phyloP scores from a whole-genome alignment of 2,113 vertebrate species.

The Archocentrus centrarchus region DNA sequence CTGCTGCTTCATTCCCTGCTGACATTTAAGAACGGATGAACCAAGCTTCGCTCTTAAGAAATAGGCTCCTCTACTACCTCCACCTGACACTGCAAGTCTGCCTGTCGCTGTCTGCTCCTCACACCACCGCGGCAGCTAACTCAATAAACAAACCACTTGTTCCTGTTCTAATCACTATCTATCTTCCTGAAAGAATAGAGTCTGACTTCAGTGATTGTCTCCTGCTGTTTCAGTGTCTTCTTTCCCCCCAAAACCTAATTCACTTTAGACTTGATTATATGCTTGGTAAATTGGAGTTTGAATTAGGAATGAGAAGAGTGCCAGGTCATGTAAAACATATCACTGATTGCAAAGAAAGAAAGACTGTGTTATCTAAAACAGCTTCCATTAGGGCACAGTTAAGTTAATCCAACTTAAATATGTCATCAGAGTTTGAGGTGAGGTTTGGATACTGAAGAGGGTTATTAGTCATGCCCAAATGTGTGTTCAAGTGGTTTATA shows the following conservation, averaged over 20 bases:
- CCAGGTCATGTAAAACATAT: conserved; percentile 20
- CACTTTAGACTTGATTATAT: conserved; percentile 21
- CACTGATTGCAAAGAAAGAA: conserved; percentile 34
- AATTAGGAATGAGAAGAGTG: conserved; percentile 28
- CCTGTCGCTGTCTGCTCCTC: conserved; percentile 16
- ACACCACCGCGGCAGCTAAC: conserved; percentile 19
- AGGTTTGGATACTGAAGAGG: background rate
- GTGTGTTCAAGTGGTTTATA: background rate
- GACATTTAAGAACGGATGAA: conserved; percentile 52
- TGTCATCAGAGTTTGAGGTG: background rate
- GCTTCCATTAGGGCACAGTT: background rate
- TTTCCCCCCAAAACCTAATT: background rate
- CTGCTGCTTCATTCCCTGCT: conserved; percentile 8
- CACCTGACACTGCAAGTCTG: conserved; percentile 27
- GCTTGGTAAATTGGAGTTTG: conserved; percentile 27
- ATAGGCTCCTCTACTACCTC: background rate
- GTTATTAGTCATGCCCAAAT: background rate
- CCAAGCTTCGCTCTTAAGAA: conserved; percentile 5
- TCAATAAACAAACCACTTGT: conserved; percentile 55
- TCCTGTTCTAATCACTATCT: conserved; percentile 35
- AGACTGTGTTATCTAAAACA: background rate
- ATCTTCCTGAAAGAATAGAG: conserved; percentile 38
- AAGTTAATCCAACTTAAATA: background rate
- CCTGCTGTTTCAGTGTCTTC: conserved; percentile 27
- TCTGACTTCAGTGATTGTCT: conserved; percentile 41